Evolutionary conservation across 2,797 vertebrate genomes (phyloP).

Genomic region (Euphonia xanthogaster): DNA sequence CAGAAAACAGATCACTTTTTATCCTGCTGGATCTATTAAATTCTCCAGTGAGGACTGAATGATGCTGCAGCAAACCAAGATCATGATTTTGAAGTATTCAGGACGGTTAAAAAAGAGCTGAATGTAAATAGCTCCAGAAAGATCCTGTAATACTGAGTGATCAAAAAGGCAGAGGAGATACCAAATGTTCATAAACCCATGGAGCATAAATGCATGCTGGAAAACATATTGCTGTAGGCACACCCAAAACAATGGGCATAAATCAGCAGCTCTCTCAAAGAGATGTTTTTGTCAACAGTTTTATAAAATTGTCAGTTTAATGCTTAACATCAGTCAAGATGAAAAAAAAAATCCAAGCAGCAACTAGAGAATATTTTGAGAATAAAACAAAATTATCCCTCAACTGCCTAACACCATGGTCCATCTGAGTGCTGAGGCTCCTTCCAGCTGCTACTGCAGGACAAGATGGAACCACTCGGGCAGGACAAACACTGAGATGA

Average conservation of each 20-base stretch:
- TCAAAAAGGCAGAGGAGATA: neutral
- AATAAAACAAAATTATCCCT: neutral
- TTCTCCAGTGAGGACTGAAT: neutral
- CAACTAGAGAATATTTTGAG: neutral
- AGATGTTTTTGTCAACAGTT: neutral
- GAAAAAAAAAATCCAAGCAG: neutral
- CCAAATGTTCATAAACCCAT: neutral
- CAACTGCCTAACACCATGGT: fast-evolving
- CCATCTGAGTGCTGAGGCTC: neutral
- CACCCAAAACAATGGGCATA: neutral
- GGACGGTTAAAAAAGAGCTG: neutral
- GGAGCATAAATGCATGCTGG: neutral
- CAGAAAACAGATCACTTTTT: neutral
- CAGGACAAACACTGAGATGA: neutral
- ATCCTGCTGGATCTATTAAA: neutral
- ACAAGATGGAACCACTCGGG: fast-evolving
- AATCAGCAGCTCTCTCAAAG: neutral
- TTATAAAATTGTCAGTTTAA: neutral
- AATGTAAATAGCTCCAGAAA: neutral
- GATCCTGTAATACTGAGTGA: neutral
- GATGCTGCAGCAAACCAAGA: neutral
- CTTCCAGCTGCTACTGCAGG: fast-evolving
- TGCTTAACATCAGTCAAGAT: neutral
- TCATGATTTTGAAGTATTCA: neutral
- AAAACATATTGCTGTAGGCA: neutral